Percentiles rank a stretch among this genome's conserved stretches.
These are phyloP conservation scores for Buphagus erythrorhynchus DNA, from an alignment of 2,797 vertebrate species.

Conservation along the genomic window DNA sequence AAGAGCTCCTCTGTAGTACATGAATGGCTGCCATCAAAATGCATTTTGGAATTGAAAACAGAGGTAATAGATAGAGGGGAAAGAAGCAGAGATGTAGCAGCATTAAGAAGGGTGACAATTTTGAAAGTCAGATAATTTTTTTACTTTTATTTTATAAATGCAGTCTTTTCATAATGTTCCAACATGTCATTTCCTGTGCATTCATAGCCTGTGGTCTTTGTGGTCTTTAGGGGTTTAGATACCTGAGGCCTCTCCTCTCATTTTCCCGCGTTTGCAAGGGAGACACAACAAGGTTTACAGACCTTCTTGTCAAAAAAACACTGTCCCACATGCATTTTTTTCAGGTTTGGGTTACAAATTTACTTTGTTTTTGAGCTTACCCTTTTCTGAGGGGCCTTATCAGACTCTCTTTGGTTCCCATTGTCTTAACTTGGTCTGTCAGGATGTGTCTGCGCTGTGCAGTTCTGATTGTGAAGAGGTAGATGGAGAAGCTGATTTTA, in stretches of 20 bases:
- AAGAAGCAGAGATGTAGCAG: background rate
- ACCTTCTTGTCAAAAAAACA: fast-evolving
- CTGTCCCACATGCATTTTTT: background rate
- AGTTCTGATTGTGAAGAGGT: background rate
- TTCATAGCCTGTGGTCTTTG: background rate
- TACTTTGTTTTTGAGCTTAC: background rate
- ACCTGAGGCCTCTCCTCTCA: background rate
- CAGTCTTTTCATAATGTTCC: background rate
- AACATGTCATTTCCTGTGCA: background rate
- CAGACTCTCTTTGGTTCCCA: background rate
- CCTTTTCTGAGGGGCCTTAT: background rate
- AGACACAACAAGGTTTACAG: background rate
- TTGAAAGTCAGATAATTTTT: background rate
- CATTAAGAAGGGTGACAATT: background rate
- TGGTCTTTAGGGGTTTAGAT: background rate
- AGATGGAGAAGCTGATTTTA: background rate
- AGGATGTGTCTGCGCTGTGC: background rate
- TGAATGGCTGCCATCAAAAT: background rate
- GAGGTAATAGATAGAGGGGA: background rate
- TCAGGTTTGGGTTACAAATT: background rate
- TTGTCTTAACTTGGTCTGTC: background rate
- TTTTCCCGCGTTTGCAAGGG: background rate
- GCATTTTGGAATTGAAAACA: background rate
- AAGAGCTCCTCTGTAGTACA: background rate
- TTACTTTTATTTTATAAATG: background rate